Evolutionary conservation across 2,113 vertebrate species (phyloP).

Genomic region (Perca fluviatilis): DNA sequence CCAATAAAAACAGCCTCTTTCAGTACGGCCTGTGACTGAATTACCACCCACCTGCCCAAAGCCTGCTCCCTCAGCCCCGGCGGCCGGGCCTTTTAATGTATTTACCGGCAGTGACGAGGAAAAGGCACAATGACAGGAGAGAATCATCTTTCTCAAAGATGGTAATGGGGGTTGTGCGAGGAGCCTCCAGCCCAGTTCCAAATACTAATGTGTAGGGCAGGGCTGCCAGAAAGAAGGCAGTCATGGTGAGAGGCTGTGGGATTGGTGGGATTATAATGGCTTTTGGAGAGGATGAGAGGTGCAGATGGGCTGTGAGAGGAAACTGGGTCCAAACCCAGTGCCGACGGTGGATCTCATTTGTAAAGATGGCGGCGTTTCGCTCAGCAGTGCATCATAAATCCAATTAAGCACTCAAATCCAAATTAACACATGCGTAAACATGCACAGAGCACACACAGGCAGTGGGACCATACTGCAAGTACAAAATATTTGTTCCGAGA

Average conservation of each 20-base stretch:
- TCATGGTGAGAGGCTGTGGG: slow-evolving; percentile 49
- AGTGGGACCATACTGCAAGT: slow-evolving; percentile 33
- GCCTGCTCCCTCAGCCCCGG: slow-evolving; percentile 30
- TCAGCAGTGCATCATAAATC: slow-evolving; percentile 63
- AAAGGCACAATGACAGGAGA: slow-evolving; percentile 42
- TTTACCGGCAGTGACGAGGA: slow-evolving; percentile 50
- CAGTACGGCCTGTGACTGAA: slow-evolving; percentile 36
- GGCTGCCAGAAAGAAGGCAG: slow-evolving; percentile 61
- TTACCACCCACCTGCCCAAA: slow-evolving; percentile 47
- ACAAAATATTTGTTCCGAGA: slow-evolving; percentile 51
- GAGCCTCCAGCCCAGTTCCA: slow-evolving; percentile 38
- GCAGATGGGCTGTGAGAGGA: slow-evolving; percentile 73
- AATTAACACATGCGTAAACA: slow-evolving; percentile 50
- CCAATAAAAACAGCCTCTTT: slow-evolving; percentile 51
- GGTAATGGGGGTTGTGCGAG: slow-evolving; percentile 48
- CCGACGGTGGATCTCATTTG: slow-evolving; percentile 35
- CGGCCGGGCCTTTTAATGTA: slow-evolving; percentile 43
- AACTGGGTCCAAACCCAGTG: slow-evolving; percentile 48
- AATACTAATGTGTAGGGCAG: slow-evolving; percentile 59
- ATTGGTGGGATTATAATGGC: slow-evolving; percentile 66
- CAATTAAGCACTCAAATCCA: slow-evolving; percentile 65
- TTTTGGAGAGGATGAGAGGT: slow-evolving; percentile 61
- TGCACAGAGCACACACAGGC: slow-evolving; percentile 22
- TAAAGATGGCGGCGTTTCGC: slow-evolving; percentile 47
- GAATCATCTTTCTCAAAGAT: slow-evolving; percentile 56